A percentile compares a stretch with the other conserved stretches of the same genome.
Evolutionary conservation across 2,113 vertebrate genomes (phyloP).

Genomic region (Albula goreensis): DNA sequence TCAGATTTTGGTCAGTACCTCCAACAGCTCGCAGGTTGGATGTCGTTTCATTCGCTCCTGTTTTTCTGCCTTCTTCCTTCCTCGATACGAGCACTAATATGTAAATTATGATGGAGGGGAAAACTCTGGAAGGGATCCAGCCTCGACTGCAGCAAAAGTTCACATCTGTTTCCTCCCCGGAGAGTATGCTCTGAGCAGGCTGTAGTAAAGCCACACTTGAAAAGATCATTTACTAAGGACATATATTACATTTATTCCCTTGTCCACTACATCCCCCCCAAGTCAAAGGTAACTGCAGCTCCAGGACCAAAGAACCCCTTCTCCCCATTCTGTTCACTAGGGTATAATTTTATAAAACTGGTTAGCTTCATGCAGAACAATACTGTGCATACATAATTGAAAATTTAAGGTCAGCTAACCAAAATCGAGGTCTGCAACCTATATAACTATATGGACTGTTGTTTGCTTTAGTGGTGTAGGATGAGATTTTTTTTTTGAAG

Average conservation of each 20-base stretch:
- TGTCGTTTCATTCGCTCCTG: not conserved
- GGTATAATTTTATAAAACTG: not conserved
- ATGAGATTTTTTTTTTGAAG: no score
- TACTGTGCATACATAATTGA: no score
- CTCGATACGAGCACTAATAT: not conserved
- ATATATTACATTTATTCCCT: not conserved
- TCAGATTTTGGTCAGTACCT: not conserved
- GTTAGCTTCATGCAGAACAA: not conserved
- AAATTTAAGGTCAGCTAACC: no score
- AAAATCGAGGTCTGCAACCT: no score
- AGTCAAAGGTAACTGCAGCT: constrained; percentile 5
- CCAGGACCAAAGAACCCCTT: not conserved
- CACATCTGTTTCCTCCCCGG: constrained; percentile 28
- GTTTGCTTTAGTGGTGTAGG: no score
- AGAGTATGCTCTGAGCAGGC: constrained; percentile 12
- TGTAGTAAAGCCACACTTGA: not conserved
- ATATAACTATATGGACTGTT: no score
- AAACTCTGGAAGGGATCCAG: not conserved
- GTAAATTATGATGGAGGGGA: not conserved
- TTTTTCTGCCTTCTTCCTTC: not conserved
- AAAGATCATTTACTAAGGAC: constrained; percentile 10
- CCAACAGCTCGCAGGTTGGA: not conserved
- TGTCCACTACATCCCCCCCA: not conserved
- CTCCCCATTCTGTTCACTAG: not conserved
- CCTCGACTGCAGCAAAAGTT: constrained; percentile 15